Evolutionary conservation across 2,888 invertebrate genomes (phyloP), one percentile per base, ranked within the genome.

Genomic region (Caenorhabditis wallacei): DNA sequence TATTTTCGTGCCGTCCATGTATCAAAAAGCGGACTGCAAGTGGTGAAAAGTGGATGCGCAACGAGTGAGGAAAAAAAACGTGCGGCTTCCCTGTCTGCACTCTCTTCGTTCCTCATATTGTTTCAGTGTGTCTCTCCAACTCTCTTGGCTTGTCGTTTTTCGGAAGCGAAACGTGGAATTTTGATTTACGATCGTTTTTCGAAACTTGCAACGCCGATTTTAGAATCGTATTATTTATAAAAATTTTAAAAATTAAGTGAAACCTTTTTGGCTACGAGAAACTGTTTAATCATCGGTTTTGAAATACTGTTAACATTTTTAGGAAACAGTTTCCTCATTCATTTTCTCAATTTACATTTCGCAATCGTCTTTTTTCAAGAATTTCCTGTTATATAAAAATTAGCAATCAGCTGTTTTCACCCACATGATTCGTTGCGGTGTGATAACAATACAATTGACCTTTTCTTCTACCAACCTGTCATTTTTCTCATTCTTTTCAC

Each of bases 381-480:
- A 57, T 40, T 18, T 40, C 40, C 3, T 61, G 7, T 40, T 16
- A n/a, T n/a, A n/a, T n/a, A 24, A 43, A 57, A 18, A 61, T 56
- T 26, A 48, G 24, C 59, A 59, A 76, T 76, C 76, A 76, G 76
- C 76, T 76, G 76, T 76, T 76, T 76, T 76, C 59, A 24, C 40
- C 26, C 68, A 71, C 51, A 57, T 71, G 71, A 71, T 40, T 40
- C 40, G 4, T 16, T 71, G 46, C 46, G 46, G 18, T 48, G n/a
- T 48, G 46, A 48, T 48, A 48, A 48, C 46, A 5, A 48, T 5
- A 48, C 8, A 35, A 43, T 56, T 66, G 43, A 26, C 56, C 64
- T 54, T 64, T 53, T 64, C 11, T 22, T 54, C 35, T 16, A 56
- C 30, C 61, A 24, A n/a, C 51, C 59, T 35, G 48, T 66, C 63